Percentiles rank a stretch among this genome's conserved stretches.
Evolutionary conservation across 2,888 invertebrate genomes (phyloP).

Genomic region (Cryptus armator): DNA sequence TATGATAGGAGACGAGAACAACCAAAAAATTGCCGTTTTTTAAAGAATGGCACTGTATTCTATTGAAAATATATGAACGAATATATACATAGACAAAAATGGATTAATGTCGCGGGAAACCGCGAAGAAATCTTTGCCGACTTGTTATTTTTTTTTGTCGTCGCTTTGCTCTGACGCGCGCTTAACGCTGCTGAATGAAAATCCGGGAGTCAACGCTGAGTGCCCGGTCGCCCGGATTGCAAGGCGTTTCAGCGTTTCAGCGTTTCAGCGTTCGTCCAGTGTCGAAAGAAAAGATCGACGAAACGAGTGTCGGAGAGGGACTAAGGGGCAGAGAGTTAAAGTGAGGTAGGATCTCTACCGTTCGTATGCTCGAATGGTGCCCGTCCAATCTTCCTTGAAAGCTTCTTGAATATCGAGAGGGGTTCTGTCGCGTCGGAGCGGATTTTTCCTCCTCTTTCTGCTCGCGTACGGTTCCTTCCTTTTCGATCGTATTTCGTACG

Average conservation of each 20-base stretch:
- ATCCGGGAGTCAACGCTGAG: slow-evolving; percentile 39
- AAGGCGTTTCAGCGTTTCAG: slow-evolving; percentile 29
- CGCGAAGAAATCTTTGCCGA: slow-evolving; percentile 28
- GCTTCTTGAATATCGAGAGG: slow-evolving; percentile 59
- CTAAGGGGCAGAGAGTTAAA: not conserved
- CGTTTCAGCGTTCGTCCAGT: slow-evolving; percentile 14
- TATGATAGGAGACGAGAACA: too few species aligned
- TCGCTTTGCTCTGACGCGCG: slow-evolving; percentile 1
- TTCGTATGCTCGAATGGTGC: slow-evolving; percentile 35
- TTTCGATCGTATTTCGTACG: slow-evolving; percentile 1
- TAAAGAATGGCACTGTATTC: not conserved
- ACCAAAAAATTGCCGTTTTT: too few species aligned
- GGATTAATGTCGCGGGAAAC: slow-evolving; percentile 15
- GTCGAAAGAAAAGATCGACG: slow-evolving; percentile 46
- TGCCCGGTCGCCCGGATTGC: slow-evolving; percentile 36
- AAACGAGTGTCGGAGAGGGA: slow-evolving; percentile 14
- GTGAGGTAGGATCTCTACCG: slow-evolving; percentile 8
- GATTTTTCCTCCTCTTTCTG: slow-evolving; percentile 45
- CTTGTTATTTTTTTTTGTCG: slow-evolving; percentile 26
- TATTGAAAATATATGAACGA: not conserved
- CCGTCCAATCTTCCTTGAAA: slow-evolving; percentile 65
- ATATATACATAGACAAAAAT: slow-evolving; percentile 13
- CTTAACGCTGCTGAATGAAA: slow-evolving; percentile 43
- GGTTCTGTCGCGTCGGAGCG: slow-evolving; percentile 51
- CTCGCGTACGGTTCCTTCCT: slow-evolving; percentile 13